These are phyloP conservation scores for Seriola aureovittata DNA, from an alignment of 2,113 vertebrate genomes.

Conservation along the genomic window DNA sequence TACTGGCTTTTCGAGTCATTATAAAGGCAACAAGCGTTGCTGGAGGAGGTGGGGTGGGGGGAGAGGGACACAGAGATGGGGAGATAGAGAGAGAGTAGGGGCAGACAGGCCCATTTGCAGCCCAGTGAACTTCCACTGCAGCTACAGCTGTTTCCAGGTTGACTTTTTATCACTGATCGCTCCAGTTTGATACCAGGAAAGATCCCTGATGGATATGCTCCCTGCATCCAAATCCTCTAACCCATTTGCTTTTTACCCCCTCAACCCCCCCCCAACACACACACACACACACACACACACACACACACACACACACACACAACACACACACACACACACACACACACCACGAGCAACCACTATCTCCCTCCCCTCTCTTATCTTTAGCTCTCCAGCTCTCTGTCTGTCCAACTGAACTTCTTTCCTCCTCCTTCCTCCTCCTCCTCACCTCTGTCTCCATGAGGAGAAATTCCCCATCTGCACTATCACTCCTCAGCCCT, in stretches of 20 bases:
- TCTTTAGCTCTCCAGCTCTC: constrained; percentile 69
- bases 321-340: constrained; percentile 24
- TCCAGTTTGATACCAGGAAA: constrained; percentile 73
- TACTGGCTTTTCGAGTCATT: constrained; percentile 35
- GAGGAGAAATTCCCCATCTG: constrained; percentile 44
- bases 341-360: constrained; percentile 28
- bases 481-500: constrained; percentile 22
- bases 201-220: constrained; percentile 74
- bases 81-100: constrained; percentile 22
- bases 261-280: background rate
- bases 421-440: constrained; percentile 57
- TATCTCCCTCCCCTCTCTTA: constrained; percentile 59
- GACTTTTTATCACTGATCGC: constrained; percentile 74
- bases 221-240: constrained; percentile 72
- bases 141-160: constrained; percentile 77
- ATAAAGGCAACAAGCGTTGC: constrained; percentile 46
- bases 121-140: constrained; percentile 74
- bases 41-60: constrained; percentile 19
- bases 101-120: constrained; percentile 63
- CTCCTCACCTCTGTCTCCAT: constrained; percentile 33
- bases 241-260: constrained; percentile 54
- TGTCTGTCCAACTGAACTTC: constrained; percentile 76
- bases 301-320: background rate
- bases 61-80: constrained; percentile 28
- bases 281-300: background rate